Evolutionary conservation across 1,140 invertebrate species (phyloP), one percentile per base, ranked within the genome.

Genomic region (Elysia chlorotica): DNA sequence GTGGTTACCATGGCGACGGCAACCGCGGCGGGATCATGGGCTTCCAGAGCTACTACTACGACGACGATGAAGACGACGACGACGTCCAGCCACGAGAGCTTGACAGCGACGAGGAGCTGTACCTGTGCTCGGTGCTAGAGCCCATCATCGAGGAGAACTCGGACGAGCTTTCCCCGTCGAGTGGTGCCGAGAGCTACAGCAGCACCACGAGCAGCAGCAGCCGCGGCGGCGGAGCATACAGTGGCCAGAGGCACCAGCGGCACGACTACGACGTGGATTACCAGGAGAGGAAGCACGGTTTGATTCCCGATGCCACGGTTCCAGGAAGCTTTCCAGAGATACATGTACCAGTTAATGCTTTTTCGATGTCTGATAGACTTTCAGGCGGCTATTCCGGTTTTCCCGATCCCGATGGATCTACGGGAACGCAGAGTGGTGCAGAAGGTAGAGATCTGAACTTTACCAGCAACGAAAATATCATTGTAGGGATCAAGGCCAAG

Each of bases 101-200:
- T 1, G 74, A 78, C n/a, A 79, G 76, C 0, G 78, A 79, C 56
- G 80, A 82, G 23, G 76, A 75, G 53, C 57, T 76, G 56, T 80
- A 59, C 69, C 77, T 68, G 69, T 78, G 73, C 71, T 77, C 71
- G 19, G 33, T 77, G 30, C 65, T 84, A 28, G 83, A 82, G 61
- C 80, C 83, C 0, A 84, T 84, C 21, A 82, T 82, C 37, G 83
- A 84, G 61, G 83, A 84, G 61, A 78, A 80, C 67, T 82, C 81
- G 0, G 81, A 82, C 37, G 82, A 83, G 38, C 73, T 78, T 19
- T 57, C 68, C 2, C 72, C 62, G 25, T 66, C 74, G 25, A 74
- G 67, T 54, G 63, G 57, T 37, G 71, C 62, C 23, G 28, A 5
- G 3, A 62, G 28, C 56, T 17, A 6, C 17, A 59, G 6, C 28